Percentiles rank a stretch among this genome's conserved stretches.
Evolutionary conservation across 2,888 invertebrate genomes (phyloP).

Genomic region (Palloptera scutellata): DNA sequence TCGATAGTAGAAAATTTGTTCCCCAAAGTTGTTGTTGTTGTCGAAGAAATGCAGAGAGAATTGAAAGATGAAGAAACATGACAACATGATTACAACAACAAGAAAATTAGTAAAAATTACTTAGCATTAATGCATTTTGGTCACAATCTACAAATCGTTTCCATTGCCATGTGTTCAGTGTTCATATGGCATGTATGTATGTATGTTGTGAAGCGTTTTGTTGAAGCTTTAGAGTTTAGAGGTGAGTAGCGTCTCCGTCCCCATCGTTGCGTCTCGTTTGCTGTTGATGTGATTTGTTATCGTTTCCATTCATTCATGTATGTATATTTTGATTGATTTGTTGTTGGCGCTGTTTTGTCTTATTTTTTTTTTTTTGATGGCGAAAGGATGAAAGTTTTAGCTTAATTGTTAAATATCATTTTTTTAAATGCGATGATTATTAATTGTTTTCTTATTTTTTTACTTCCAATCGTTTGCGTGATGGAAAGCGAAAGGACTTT

Average conservation of each 20-base stretch:
- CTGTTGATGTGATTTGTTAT: no score
- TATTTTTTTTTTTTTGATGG: constrained; percentile 21
- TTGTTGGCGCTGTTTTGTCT: constrained; percentile 14
- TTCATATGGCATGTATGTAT: no score
- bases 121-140: no score
- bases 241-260: no score
- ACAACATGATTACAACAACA: no score
- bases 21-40: neutral
- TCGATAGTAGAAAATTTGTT: constrained; percentile 8
- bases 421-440: constrained; percentile 13
- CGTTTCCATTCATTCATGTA: no score
- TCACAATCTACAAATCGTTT: no score
- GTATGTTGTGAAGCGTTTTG: no score
- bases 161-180: no score
- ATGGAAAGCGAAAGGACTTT: constrained; percentile 52
- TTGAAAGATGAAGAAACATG: neutral
- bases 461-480: constrained; percentile 17
- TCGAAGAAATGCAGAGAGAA: constrained; percentile 1
- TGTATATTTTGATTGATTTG: neutral
- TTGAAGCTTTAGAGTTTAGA: no score
- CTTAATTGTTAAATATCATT: constrained; percentile 15
- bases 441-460: neutral
- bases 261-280: no score
- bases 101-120: no score
- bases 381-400: constrained; percentile 38